Evolutionary conservation across 2,888 invertebrate species (phyloP).

Genomic region (Protodeltote pygarga): DNA sequence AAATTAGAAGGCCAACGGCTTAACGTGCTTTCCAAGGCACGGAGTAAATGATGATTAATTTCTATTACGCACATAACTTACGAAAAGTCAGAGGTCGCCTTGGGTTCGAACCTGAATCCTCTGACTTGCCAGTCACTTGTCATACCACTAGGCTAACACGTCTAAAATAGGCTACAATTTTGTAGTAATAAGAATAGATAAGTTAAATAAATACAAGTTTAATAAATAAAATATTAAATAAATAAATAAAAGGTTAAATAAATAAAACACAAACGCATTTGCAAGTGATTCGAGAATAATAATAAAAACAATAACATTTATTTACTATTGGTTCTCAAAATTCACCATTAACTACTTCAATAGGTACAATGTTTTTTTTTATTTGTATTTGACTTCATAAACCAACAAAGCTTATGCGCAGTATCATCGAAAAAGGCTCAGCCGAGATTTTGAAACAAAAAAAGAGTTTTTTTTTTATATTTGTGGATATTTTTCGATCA

Average conservation of each 20-base stretch:
- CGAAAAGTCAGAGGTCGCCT: too few species aligned
- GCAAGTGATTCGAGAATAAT: slow-evolving; percentile 86
- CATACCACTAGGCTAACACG: too few species aligned
- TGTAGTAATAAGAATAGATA: too few species aligned
- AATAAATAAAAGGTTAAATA: slow-evolving; percentile 21
- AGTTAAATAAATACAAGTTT: neutral
- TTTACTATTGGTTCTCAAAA: slow-evolving; percentile 84
- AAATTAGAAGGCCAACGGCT: too few species aligned
- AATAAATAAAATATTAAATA: neutral
- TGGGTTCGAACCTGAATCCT: too few species aligned
- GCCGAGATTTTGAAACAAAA: slow-evolving; percentile 28
- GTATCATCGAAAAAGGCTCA: slow-evolving; percentile 58
- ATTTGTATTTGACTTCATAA: slow-evolving; percentile 75
- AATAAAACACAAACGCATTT: slow-evolving; percentile 78
- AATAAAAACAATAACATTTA: slow-evolving; percentile 86
- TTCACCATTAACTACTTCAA: slow-evolving; percentile 77
- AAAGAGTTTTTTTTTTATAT: slow-evolving; percentile 18
- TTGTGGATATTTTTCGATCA: slow-evolving; percentile 57
- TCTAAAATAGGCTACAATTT: too few species aligned
- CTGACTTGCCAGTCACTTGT: too few species aligned
- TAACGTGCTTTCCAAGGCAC: too few species aligned
- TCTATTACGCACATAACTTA: too few species aligned
- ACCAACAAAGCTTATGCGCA: slow-evolving; percentile 78
- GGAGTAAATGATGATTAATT: too few species aligned
- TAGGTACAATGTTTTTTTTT: slow-evolving; percentile 85